These are phyloP conservation scores for Cotesia glomerata DNA, from an alignment of 1,140 invertebrate genomes.

Conservation along the genomic window DNA sequence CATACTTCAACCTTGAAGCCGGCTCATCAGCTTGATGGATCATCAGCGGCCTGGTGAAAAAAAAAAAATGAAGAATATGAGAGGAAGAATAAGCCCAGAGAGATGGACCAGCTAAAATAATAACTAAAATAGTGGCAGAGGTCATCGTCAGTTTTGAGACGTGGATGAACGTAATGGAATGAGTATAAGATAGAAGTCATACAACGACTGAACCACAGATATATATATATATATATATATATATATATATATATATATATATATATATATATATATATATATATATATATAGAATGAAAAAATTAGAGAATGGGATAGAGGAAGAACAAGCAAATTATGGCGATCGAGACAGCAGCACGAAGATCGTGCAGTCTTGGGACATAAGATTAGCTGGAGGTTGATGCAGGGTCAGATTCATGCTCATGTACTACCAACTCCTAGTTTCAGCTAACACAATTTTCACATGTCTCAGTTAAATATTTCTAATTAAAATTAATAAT, in stretches of 20 bases:
- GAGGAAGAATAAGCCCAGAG: slow-evolving; percentile 5
- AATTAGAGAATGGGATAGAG: slow-evolving; percentile 2
- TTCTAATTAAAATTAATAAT: no score
- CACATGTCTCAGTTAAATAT: background rate
- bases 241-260: background rate
- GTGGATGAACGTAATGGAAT: slow-evolving; percentile 15
- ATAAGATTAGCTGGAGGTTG: slow-evolving; percentile 28
- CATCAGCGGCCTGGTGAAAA: slow-evolving; percentile 18
- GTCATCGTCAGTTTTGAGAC: slow-evolving; percentile 26
- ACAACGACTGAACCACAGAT: background rate
- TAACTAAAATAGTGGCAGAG: slow-evolving; percentile 35
- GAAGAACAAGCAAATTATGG: slow-evolving; percentile 36
- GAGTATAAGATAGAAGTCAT: background rate
- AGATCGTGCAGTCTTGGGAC: slow-evolving; percentile 34
- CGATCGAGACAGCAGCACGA: slow-evolving; percentile 39
- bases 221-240: background rate
- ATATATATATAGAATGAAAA: background rate
- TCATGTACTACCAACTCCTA: background rate
- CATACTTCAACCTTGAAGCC: slow-evolving; percentile 26
- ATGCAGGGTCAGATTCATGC: slow-evolving; percentile 29
- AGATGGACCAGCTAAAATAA: slow-evolving; percentile 34
- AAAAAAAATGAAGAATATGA: background rate
- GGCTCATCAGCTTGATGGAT: slow-evolving; percentile 31
- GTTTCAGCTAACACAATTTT: background rate
- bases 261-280: no score